Percentiles rank a stretch among this genome's conserved stretches.
These are phyloP conservation scores for Camponotus pennsylvanicus DNA, from an alignment of 1,140 invertebrate genomes.

Conservation along the genomic window DNA sequence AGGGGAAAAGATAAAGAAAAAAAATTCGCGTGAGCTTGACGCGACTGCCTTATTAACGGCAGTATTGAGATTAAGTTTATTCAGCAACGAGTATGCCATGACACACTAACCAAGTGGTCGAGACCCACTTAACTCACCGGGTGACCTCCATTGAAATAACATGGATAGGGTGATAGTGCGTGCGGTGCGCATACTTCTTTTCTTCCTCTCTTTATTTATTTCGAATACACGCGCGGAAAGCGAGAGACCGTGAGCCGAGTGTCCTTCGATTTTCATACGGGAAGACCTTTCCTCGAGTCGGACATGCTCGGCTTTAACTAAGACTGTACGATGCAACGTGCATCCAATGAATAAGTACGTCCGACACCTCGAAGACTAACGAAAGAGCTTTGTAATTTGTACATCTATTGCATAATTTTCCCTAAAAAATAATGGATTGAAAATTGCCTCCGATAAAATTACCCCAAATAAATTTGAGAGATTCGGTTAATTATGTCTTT, in stretches of 20 bases:
- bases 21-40: conserved; percentile 49
- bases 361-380: background rate
- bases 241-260: conserved; percentile 64
- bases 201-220: conserved; percentile 67
- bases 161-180: conserved; percentile 83
- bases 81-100: conserved; percentile 82
- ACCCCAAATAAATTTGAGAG: background rate
- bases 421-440: background rate
- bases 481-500: background rate
- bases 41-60: conserved; percentile 72
- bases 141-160: conserved; percentile 85
- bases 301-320: conserved; percentile 37
- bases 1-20: background rate
- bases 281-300: conserved; percentile 69
- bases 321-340: background rate
- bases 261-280: conserved; percentile 78
- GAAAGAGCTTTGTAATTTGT: background rate
- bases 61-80: conserved; percentile 84
- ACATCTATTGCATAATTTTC: background rate
- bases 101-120: conserved; percentile 87
- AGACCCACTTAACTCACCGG: conserved; percentile 86
- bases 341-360: background rate
- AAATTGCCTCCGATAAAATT: background rate
- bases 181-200: conserved; percentile 29
- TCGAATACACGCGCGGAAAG: conserved; percentile 73